Conservation (phyloP, 2,888 invertebrate genomes). For the Apotomis betuletana region DNA sequence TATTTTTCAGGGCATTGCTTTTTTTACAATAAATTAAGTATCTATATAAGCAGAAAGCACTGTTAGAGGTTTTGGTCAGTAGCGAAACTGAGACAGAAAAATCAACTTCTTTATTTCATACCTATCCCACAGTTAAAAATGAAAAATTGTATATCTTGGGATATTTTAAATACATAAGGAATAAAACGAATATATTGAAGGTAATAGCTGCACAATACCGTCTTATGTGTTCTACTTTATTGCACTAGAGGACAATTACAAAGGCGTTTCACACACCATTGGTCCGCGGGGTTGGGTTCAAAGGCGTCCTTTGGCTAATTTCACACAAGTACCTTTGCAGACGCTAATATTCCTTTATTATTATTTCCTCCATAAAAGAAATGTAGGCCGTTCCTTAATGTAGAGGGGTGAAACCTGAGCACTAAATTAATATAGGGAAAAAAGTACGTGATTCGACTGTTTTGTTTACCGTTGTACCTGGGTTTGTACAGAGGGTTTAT, state of each 20-base stretch:
- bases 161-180: background rate
- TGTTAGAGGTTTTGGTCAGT: too few species aligned
- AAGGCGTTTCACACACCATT: conserved; percentile 76
- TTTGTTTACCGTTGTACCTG: conserved; percentile 73
- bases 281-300: conserved; percentile 65
- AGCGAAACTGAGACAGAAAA: too few species aligned
- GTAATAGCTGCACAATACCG: conserved; percentile 5
- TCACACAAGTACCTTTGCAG: conserved; percentile 77
- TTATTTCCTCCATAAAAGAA: conserved; percentile 74
- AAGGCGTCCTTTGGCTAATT: conserved; percentile 79
- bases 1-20: too few species aligned
- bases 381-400: conserved; percentile 67
- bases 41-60: too few species aligned
- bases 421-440: conserved; percentile 79
- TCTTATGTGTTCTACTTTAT: conserved; percentile 37
- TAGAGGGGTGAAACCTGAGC: conserved; percentile 77
- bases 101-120: too few species aligned
- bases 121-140: too few species aligned
- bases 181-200: background rate
- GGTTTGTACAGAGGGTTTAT: conserved; percentile 76
- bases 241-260: conserved; percentile 70
- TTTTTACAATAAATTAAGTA: too few species aligned
- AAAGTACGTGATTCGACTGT: conserved; percentile 72
- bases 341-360: conserved; percentile 76
- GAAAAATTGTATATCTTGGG: background rate